Evolutionary conservation across 2,113 vertebrate genomes (phyloP).

Genomic region (Spizaetus ornatus): DNA sequence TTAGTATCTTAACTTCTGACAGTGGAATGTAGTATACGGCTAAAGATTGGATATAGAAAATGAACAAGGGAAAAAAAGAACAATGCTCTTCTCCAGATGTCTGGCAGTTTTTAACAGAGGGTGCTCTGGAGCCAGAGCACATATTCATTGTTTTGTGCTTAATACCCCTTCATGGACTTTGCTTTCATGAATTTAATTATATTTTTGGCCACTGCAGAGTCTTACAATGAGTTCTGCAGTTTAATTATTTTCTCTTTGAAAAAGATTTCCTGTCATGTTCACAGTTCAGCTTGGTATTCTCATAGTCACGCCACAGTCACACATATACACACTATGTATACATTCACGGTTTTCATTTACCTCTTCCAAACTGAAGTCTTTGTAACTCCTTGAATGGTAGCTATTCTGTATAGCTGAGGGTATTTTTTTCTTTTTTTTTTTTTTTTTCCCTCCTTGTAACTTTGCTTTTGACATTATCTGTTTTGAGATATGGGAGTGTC

Average conservation of each 20-base stretch:
- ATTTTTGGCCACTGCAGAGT: not conserved
- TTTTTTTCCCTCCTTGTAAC: not conserved
- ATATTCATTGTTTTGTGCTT: not conserved
- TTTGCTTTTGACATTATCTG: not conserved
- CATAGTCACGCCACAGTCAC: not conserved
- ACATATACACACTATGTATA: not conserved
- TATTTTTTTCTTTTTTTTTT: fast-evolving
- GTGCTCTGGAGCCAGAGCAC: fast-evolving
- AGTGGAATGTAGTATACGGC: no score
- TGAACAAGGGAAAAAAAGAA: not conserved
- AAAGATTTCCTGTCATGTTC: not conserved
- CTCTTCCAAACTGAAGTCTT: not conserved
- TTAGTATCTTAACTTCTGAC: not conserved
- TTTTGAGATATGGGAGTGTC: not conserved
- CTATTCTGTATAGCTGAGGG: not conserved
- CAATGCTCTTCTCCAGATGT: not conserved
- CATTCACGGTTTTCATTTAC: not conserved
- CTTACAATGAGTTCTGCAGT: not conserved
- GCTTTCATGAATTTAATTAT: not conserved
- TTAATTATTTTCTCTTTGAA: conserved; percentile 5
- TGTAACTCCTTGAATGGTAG: not conserved
- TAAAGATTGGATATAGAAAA: not conserved
- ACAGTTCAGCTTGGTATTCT: not conserved
- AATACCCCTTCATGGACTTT: not conserved
- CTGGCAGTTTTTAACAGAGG: not conserved